These are phyloP conservation scores for Hippocampus mohnikei DNA, from an alignment of 2,113 vertebrate species.

Conservation along the genomic window DNA sequence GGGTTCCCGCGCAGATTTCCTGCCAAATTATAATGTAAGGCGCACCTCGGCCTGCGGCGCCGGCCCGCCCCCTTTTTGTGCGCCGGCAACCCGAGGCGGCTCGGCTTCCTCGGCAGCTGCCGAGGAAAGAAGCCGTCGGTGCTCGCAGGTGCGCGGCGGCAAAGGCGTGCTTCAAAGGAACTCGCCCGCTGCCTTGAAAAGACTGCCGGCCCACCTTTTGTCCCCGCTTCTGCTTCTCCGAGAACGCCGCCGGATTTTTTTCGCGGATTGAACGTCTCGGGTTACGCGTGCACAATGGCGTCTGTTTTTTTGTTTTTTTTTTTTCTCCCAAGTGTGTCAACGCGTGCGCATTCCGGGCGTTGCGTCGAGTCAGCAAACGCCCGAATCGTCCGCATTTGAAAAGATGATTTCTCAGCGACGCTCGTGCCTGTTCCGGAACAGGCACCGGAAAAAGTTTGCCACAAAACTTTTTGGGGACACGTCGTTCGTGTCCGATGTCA, in stretches of 20 bases:
- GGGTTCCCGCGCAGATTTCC: constrained; percentile 53
- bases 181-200: background rate
- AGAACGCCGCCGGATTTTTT: background rate
- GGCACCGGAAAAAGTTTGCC: no score
- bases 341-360: background rate
- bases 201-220: background rate
- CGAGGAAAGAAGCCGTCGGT: constrained; percentile 22
- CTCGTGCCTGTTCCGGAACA: background rate
- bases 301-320: background rate
- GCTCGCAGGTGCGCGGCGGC: background rate
- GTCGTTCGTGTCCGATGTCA: no score
- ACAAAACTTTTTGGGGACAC: no score
- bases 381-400: no score
- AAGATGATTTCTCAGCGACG: background rate
- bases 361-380: background rate
- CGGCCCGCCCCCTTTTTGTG: constrained; percentile 64
- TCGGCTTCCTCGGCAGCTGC: constrained; percentile 63
- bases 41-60: constrained; percentile 58
- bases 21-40: constrained; percentile 69
- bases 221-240: background rate
- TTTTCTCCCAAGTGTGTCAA: constrained; percentile 1
- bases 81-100: constrained; percentile 54
- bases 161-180: background rate
- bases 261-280: constrained; percentile 27
- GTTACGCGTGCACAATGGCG: constrained; percentile 18